A percentile compares a stretch with the other conserved stretches of the same genome.
phyloP scores from a whole-genome alignment of 2,888 invertebrate species.

The Andrena praecox region DNA sequence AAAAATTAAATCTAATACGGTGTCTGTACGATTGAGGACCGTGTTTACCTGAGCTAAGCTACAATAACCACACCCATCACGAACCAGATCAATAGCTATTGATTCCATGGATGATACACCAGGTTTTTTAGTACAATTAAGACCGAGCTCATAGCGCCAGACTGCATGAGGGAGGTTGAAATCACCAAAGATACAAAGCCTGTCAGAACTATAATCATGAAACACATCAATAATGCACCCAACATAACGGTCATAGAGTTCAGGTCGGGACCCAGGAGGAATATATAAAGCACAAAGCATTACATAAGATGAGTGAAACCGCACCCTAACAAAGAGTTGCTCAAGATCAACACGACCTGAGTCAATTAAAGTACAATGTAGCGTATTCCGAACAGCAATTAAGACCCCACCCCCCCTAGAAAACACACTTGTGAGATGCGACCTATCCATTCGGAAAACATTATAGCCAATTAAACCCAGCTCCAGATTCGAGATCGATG shows the following conservation, averaged over 20 bases:
- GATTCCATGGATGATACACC: neutral
- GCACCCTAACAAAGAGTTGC: neutral
- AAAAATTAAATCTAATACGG: neutral
- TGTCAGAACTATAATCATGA: neutral
- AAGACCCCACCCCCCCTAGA: too few species aligned
- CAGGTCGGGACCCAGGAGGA: too few species aligned
- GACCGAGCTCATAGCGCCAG: fast-evolving
- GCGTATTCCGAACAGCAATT: neutral
- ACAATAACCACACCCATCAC: neutral
- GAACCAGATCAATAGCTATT: neutral
- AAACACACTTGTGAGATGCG: too few species aligned
- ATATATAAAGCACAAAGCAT: too few species aligned
- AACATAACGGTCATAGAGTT: too few species aligned
- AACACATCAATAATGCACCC: neutral
- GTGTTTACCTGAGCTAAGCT: neutral
- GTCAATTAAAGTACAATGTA: fast-evolving
- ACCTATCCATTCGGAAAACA: too few species aligned
- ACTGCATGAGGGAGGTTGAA: neutral
- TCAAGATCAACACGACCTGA: neutral
- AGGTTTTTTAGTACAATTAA: neutral
- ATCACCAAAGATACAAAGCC: neutral
- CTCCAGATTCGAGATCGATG: too few species aligned
- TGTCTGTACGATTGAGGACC: neutral
- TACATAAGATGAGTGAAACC: too few species aligned
- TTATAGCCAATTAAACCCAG: too few species aligned